Base-by-base conservation (phyloP, 1,140 invertebrate species). In the Campoletis sonorensis region DNA sequence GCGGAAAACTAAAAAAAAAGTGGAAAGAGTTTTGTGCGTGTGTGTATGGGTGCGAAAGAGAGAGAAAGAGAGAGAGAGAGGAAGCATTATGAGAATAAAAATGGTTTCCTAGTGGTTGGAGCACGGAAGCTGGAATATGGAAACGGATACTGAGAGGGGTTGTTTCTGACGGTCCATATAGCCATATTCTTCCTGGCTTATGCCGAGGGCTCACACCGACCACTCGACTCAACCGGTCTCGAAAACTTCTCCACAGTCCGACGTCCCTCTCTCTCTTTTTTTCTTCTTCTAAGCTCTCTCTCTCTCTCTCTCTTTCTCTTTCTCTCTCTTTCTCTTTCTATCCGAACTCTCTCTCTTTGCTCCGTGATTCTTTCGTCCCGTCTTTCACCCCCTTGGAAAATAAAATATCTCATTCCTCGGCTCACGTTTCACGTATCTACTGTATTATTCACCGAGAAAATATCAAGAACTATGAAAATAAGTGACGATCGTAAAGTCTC, bases 401-500 rank as follows among this genome's bases (percentile, higher is more conserved):
- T 75, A 54, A 75, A 75, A 75, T 75, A 75, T 51, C 72, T 13
- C 21, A 13, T 18, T 15, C 16, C 64, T 27, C 58, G 30, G 4
- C 67, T 33, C 67, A 40, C 33, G 30, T 40, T 78, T 78, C 18
- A 26, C 16, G 23, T 64, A 79, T 15, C 58, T 10, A 40, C 26
- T 58, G 30, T 61, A 71, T 58, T 72, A 70, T 72, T 72, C 37
- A 71, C 68, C 21, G 64, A 45, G 67, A 80, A 83, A 81, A 80
- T 84, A 85, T 85, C 82, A 81, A 49, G 79, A 84, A 81, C 81
- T 76, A 80, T 83, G 68, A 84, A 86, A 81, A 81, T 81, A 83
- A 86, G 85, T 81, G 79, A 71, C 68, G 54, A 81, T 79, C 80
- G 64, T 85, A 83, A 84, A 86, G 79, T 77, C 21, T 82, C 54